Evolutionary conservation across 2,888 invertebrate species (phyloP), one percentile per base, ranked within the genome.

Genomic region (Leptogaster cylindrica): DNA sequence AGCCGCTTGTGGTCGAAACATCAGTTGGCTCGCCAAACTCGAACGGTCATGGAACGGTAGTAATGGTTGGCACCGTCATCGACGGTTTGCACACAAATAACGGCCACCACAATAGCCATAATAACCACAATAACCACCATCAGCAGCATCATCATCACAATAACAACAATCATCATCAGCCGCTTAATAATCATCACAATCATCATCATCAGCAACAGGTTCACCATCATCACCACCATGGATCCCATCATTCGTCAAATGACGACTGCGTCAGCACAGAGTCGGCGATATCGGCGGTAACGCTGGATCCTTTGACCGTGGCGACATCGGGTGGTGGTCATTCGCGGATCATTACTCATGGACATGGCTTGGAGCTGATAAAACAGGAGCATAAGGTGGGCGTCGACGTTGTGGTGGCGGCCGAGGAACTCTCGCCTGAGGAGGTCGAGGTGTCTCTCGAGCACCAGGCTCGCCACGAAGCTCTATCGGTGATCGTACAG

Each of bases 401-500:
- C 6, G 68, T 46, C 6, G 71, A 70, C 64, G 66, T 69, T 25
- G 70, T 72, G 25, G 69, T 70, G 2, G 52, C 68, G 4, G 67
- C 69, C 23, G 69, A 70, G 8, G 66, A 71, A 25, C 16, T 71
- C n/a, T 72, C 71, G 28, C 67, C 69, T 5, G 69, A 70, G 14
- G 70, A 70, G n/a, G 68, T 70, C 3, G 70, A 72, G 12, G 68
- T 71, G 1, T 50, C 67, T 12, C 23, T 71, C 3, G 68, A 71
- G 16, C 68, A 67, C 25, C 71, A 73, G 12, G 64, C 64, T 7
- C 31, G 71, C 31, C 74, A 76, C 36, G 84, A 84, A 73, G 76
- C 80, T 16, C 77, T 86, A 18, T 84, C 85, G 48, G 86, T 85
- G 61, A 85, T 85, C 72, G 86, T 86, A 55, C 85, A 85, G 73